Evolutionary conservation across 2,113 vertebrate species (phyloP).

Genomic region (Mobula birostris): DNA sequence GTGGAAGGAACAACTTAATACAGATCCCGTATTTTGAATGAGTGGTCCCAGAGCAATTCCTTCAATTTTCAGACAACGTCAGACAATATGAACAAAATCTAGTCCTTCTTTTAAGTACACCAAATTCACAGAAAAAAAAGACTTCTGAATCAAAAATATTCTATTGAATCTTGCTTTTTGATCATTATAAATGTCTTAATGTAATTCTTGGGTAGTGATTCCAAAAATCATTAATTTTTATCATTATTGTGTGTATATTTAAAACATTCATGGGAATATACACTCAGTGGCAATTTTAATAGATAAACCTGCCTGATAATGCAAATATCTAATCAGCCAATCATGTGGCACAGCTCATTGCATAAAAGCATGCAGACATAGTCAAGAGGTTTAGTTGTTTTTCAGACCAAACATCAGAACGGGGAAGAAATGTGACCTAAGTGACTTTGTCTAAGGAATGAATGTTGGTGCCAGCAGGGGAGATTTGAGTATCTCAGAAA

Average conservation of each 20-base stretch:
- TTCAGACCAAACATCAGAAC: no score
- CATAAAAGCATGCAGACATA: no score
- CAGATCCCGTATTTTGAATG: background rate
- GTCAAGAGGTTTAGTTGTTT: no score
- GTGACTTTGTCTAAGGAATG: no score
- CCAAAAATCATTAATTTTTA: background rate
- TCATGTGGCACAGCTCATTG: no score
- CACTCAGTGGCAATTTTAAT: no score
- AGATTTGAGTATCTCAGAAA: no score
- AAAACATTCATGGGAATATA: background rate
- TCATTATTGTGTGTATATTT: background rate
- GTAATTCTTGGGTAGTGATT: background rate
- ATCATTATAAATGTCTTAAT: background rate
- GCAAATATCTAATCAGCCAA: no score
- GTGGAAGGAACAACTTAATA: background rate
- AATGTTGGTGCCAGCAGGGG: no score
- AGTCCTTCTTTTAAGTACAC: background rate
- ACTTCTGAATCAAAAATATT: background rate
- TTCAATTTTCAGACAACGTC: background rate
- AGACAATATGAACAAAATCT: background rate
- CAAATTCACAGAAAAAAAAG: background rate
- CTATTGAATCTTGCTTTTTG: background rate
- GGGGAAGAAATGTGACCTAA: no score
- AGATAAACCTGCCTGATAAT: no score
- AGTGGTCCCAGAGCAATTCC: background rate